Base-by-base conservation (phyloP, 2,113 vertebrate genomes). In the Heptranchias perlo region DNA sequence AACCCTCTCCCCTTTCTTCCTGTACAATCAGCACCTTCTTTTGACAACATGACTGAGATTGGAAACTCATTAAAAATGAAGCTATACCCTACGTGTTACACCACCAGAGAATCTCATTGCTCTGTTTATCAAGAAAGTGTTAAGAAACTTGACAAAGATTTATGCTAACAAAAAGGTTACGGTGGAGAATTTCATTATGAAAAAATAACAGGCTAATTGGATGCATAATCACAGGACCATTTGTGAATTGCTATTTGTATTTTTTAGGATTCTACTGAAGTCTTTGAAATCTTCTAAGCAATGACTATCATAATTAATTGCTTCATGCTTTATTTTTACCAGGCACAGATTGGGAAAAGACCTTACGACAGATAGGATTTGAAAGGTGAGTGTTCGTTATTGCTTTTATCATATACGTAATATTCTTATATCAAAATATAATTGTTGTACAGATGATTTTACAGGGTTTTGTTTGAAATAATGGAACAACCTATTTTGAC, bases 291-390 rank as follows among this genome's bases (percentile, higher is more conserved):
- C 54, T n/a, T 39, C 58, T 14, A 16, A 67, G 13, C 65, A 95
- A 52, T 69, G 25, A 69, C 25, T 1, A 14, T 73, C 65, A 35
- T 47, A 52, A 95, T 69, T 69, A 95, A 95, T 95, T 73, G 96
- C 0, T 96, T 96, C 97, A 96, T 97, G 96, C 96, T 67, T 96
- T 97, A 96, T 96, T 5, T 96, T 84, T 97, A 0, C 23, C 96
- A 99, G 99, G 99, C 97, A 98, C 98, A 0, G 97, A 97, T 0
- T 99, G 99, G 99, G 99, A 99, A 97, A 99, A 98, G 97, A 98
- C 99, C 69, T 97, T 99, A 95, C 97, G 99, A 96, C 99, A 99
- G 96, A 98, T 99, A 96, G 99, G 99, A 96, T 99, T 99, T 97
- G 99, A 99, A 97, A 99, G 99, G 99, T 99, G 98, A 98, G 98